Percentiles rank a stretch among this genome's conserved stretches.
phyloP scores from a whole-genome alignment of 2,797 vertebrate species.

The Varecia variegata region DNA sequence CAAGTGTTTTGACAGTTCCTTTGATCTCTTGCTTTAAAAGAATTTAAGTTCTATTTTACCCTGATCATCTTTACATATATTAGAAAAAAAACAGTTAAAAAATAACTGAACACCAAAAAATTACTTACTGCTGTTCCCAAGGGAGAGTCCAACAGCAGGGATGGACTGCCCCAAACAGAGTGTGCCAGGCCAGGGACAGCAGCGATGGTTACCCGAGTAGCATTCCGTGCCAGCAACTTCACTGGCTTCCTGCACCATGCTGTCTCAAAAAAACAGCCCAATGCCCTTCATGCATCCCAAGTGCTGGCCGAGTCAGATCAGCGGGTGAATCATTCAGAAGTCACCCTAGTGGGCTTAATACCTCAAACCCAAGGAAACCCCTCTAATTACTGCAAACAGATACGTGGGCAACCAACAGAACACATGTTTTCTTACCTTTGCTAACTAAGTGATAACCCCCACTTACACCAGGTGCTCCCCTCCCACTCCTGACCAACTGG shows the following conservation, averaged over 20 bases:
- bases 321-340: background rate
- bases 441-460: background rate
- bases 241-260: too few species aligned
- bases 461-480: background rate
- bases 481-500: background rate
- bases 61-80: background rate
- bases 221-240: background rate
- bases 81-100: background rate
- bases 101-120: background rate
- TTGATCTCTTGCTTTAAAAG: background rate
- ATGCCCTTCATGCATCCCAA: background rate
- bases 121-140: background rate
- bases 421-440: background rate
- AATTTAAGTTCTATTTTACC: background rate
- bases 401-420: too few species aligned
- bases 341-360: background rate
- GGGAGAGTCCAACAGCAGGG: too few species aligned
- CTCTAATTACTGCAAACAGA: background rate
- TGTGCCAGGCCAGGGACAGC: background rate
- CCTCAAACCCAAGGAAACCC: background rate
- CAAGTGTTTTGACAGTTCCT: background rate
- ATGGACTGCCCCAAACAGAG: background rate
- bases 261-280: background rate
- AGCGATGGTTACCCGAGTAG: rapidly evolving
- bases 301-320: background rate